Percentiles rank a stretch among this genome's conserved stretches.
Evolutionary conservation across 2,797 vertebrate genomes (phyloP).

Genomic region (Anas bahamensis): DNA sequence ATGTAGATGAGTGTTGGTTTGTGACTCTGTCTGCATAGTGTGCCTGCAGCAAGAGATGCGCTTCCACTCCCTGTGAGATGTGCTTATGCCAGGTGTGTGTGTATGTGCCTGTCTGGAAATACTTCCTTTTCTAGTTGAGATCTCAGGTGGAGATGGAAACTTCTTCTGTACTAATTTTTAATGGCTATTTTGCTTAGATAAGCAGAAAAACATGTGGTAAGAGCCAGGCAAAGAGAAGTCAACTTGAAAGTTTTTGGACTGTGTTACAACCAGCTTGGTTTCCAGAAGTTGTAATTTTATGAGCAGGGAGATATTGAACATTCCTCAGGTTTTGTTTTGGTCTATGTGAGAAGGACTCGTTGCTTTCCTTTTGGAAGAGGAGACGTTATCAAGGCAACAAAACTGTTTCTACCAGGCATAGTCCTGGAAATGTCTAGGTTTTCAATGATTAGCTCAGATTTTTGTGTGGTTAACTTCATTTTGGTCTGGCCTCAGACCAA

Average conservation of each 20-base stretch:
- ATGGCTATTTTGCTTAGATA: background rate
- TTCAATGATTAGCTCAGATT: constrained; percentile 40
- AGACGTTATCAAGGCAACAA: background rate
- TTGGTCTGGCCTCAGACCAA: constrained; percentile 35
- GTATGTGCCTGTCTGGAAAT: background rate
- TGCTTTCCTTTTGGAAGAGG: background rate
- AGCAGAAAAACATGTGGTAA: background rate
- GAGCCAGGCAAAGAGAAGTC: background rate
- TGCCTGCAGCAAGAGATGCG: background rate
- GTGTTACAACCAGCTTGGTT: background rate
- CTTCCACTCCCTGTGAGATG: background rate
- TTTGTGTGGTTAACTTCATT: constrained; percentile 27
- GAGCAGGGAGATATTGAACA: background rate
- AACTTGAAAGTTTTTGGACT: background rate
- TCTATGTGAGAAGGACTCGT: background rate
- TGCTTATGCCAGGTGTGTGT: background rate
- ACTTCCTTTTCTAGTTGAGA: background rate
- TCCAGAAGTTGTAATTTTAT: constrained; percentile 12
- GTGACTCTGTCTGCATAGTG: background rate
- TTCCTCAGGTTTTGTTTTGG: background rate
- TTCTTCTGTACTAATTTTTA: background rate
- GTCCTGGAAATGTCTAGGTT: background rate
- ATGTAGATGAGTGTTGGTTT: background rate
- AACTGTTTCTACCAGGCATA: background rate
- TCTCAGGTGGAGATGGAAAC: background rate